phyloP scores from a whole-genome alignment of 1,140 invertebrate genomes.

The Meteorus sp. region DNA sequence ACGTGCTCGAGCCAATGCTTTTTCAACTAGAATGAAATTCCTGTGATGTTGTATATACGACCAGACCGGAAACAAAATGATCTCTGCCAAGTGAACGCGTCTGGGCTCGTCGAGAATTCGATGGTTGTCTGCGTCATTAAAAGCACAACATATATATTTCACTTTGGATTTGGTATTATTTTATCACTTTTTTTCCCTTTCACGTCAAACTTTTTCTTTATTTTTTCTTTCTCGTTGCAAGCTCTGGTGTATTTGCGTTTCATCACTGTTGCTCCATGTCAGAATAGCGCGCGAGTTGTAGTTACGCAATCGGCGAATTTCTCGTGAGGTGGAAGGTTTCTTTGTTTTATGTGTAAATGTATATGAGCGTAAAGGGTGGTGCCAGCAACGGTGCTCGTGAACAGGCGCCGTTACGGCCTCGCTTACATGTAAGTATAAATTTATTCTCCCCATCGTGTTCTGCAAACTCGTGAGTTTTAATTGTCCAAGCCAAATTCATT shows the following conservation, averaged over 20 bases:
- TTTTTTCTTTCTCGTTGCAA: too few species aligned
- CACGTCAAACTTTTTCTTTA: too few species aligned
- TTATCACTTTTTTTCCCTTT: too few species aligned
- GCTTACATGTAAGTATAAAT: not conserved
- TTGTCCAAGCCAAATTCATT: constrained; percentile 47
- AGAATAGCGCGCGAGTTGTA: too few species aligned
- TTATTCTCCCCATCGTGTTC: not conserved
- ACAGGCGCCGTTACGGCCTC: constrained; percentile 38
- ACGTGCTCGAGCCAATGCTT: not conserved
- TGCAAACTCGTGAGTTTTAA: constrained; percentile 37
- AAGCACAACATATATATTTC: not conserved
- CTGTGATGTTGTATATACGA: constrained; percentile 5
- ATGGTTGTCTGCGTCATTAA: constrained; percentile 7
- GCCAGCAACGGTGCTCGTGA: constrained; percentile 40
- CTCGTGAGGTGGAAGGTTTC: too few species aligned
- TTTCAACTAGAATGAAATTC: constrained; percentile 20
- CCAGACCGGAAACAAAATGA: constrained; percentile 13
- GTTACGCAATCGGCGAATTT: too few species aligned
- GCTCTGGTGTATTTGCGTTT: too few species aligned
- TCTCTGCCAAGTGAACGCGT: constrained; percentile 9
- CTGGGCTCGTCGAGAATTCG: constrained; percentile 14
- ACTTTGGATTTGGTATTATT: too few species aligned
- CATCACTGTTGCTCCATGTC: too few species aligned
- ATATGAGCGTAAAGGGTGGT: too few species aligned
- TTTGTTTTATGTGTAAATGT: too few species aligned